Evolutionary conservation across 2,888 invertebrate genomes (phyloP).

Genomic region (Hypena proboscidalis): DNA sequence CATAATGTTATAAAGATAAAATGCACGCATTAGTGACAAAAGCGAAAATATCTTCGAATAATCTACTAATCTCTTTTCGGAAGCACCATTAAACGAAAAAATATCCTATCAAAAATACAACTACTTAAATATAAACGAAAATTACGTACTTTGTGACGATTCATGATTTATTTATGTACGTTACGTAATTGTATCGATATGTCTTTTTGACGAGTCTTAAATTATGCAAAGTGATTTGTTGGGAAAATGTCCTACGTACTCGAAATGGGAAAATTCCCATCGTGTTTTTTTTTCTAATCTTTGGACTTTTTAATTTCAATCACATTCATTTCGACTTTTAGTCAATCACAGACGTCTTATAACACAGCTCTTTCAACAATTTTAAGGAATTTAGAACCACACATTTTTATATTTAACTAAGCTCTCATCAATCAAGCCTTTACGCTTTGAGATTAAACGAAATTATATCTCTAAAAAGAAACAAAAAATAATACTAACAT

Average conservation of each 20-base stretch:
- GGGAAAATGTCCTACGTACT: slow-evolving; percentile 6
- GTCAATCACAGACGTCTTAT: slow-evolving; percentile 32
- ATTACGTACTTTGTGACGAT: slow-evolving; percentile 43
- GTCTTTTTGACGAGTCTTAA: slow-evolving; percentile 45
- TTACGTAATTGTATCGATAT: slow-evolving; percentile 36
- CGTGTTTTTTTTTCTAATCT: slow-evolving; percentile 35
- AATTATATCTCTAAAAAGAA: no score
- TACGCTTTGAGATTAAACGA: no score
- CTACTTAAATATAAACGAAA: slow-evolving; percentile 20
- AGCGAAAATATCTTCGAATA: slow-evolving; percentile 15
- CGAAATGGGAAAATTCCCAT: slow-evolving; percentile 23
- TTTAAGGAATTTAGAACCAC: slow-evolving; percentile 28
- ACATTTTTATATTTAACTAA: no score
- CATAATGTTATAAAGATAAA: no score
- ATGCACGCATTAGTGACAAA: slow-evolving; percentile 9
- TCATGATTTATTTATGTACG: slow-evolving; percentile 26
- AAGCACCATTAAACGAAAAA: slow-evolving; percentile 51
- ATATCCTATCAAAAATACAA: slow-evolving; percentile 42
- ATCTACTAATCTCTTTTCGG: slow-evolving; percentile 49
- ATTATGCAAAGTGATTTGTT: slow-evolving; percentile 37
- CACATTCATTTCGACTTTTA: slow-evolving; percentile 28
- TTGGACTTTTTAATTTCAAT: slow-evolving; percentile 30
- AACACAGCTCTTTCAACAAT: slow-evolving; percentile 16
- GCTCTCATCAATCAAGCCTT: no score
- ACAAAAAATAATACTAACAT: slow-evolving; percentile 11